Base-by-base conservation (phyloP, 2,797 vertebrate genomes). In the Myripristis jacobus region DNA sequence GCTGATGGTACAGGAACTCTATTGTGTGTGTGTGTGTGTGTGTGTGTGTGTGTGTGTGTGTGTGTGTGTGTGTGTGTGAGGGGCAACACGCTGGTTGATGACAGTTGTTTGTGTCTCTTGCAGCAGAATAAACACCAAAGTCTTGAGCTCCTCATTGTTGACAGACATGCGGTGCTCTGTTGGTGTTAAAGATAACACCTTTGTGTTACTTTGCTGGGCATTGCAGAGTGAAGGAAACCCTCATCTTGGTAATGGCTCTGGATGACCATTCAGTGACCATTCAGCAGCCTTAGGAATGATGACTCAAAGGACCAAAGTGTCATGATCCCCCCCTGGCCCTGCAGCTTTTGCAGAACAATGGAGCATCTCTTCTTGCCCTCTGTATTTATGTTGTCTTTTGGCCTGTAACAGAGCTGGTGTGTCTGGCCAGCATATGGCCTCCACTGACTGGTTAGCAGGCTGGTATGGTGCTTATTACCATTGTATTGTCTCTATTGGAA, bases 351-450 rank as follows among this genome's bases (percentile, higher is more conserved):
- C 71, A 64, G 86, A 91, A 92, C 91, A 93, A 92, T 91, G 67
- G 66, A 60, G 75, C 81, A 83, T 87, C 79, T 90, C 84, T 89
- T 87, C 80, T 74, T 73, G 62, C 52, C 70, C 48, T 70, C 57
- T 83, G 73, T 83, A 77, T 91, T 88, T 78, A 81, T 27, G 25
- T 66, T 85, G 84, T 85, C 61, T 21, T 29, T 19, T 75, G 79
- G 51, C 78, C 76, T 88, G 87, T 69, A 75, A 87, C 87, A 78
- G 70, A 77, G 82, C 81, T 88, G 75, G 10, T 85, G 82, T 87
- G 88, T 88, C 89, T 92, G 91, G 76, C 16, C 80, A 88, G 70
- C 91, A 93, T 92, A 92, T 91, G 91, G 91, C 73, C 74, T 82
- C 76, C 87, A 80, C 77, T 81, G 81, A 76, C 68, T 65, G 80